These are phyloP conservation scores for Halcyon smyrnensis DNA, from an alignment of 2,797 vertebrate genomes.

Conservation along the genomic window DNA sequence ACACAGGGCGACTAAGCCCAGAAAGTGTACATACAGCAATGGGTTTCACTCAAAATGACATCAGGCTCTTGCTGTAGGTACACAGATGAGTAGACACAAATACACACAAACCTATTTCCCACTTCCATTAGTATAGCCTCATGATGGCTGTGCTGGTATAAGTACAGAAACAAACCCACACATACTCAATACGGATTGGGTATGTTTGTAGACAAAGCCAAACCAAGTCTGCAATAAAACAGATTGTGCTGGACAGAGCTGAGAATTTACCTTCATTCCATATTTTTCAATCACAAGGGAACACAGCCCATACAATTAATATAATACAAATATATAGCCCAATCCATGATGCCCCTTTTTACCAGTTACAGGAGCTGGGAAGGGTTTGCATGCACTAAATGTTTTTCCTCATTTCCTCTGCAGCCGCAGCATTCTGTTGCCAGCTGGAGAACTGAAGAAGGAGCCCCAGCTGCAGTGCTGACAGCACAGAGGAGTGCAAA, in stretches of 20 bases:
- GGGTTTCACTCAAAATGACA: background rate
- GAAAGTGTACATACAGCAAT: background rate
- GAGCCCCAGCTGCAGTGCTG: rapidly evolving
- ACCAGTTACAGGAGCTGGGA: background rate
- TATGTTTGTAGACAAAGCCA: background rate
- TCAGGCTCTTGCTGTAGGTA: background rate
- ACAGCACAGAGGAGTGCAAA: background rate
- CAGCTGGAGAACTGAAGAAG: background rate
- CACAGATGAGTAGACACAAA: background rate
- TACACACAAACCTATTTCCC: background rate
- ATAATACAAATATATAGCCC: background rate
- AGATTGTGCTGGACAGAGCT: background rate
- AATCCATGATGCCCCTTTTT: background rate
- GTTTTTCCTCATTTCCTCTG: background rate
- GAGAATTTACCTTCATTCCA: background rate
- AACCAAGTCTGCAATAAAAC: background rate
- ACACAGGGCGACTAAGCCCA: background rate
- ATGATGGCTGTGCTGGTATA: background rate
- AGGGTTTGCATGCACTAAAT: background rate
- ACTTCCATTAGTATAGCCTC: background rate
- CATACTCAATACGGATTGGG: background rate
- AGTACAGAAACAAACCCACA: background rate
- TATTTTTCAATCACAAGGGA: background rate
- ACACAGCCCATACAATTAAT: background rate
- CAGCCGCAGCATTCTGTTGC: background rate